phyloP scores from a whole-genome alignment of 1,140 invertebrate species.

The Caerostris extrusa region DNA sequence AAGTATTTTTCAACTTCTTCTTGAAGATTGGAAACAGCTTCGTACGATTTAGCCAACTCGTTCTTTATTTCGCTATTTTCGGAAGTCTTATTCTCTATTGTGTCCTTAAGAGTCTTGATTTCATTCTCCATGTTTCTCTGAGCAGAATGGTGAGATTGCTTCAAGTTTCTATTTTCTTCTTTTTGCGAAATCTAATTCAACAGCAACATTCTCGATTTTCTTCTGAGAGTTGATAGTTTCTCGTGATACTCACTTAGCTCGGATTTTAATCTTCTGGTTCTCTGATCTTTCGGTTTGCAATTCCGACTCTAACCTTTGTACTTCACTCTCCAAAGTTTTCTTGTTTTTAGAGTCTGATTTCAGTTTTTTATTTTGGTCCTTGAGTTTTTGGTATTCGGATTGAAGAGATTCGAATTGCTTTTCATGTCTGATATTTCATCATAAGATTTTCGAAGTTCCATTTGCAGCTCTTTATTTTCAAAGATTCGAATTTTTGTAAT shows the following conservation, averaged over 20 bases:
- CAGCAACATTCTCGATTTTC: constrained; percentile 71
- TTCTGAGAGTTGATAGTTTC: constrained; percentile 72
- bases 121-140: constrained; percentile 75
- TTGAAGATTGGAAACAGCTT: constrained; percentile 79
- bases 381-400: constrained; percentile 71
- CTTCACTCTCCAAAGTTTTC: constrained; percentile 71
- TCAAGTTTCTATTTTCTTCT: constrained; percentile 74
- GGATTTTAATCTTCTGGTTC: constrained; percentile 70
- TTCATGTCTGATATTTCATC: constrained; percentile 79
- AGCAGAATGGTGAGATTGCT: constrained; percentile 45
- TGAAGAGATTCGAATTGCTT: constrained; percentile 78
- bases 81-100: constrained; percentile 64
- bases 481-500: constrained; percentile 55
- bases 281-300: constrained; percentile 69
- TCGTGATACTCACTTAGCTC: constrained; percentile 73
- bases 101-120: constrained; percentile 75
- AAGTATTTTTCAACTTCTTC: constrained; percentile 76
- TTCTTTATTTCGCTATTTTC: constrained; percentile 80
- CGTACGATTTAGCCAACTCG: constrained; percentile 79
- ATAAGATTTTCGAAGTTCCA: constrained; percentile 79
- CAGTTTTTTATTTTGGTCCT: constrained; percentile 73
- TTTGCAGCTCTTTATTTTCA: constrained; percentile 77
- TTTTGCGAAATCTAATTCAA: constrained; percentile 67
- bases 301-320: constrained; percentile 65
- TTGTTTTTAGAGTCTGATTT: constrained; percentile 70